phyloP scores from a whole-genome alignment of 2,888 invertebrate species.

The Eugnorisma glareosa region DNA sequence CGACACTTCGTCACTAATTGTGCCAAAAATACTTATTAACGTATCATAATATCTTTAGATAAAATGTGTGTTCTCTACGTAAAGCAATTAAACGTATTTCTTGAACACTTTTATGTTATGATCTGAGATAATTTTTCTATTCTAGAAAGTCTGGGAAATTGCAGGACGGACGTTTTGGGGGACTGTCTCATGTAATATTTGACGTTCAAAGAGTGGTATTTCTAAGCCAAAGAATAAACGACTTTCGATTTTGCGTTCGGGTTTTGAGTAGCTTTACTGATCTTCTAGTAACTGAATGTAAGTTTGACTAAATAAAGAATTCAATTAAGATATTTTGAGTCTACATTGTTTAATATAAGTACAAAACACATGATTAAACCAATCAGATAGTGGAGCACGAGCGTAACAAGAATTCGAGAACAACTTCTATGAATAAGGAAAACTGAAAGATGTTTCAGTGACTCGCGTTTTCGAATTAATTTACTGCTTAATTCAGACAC shows the following conservation, averaged over 20 bases:
- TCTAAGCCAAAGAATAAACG: background rate
- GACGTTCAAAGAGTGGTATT: background rate
- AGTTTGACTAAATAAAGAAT: background rate
- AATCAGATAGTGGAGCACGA: background rate
- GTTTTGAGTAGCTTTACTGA: background rate
- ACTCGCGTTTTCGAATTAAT: constrained; percentile 15
- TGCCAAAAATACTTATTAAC: constrained; percentile 13
- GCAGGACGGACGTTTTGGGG: background rate
- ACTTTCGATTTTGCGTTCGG: background rate
- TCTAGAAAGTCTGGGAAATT: background rate
- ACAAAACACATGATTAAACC: background rate
- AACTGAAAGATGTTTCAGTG: constrained; percentile 7
- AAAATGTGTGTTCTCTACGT: background rate
- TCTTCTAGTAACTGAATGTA: no score
- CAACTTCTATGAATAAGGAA: constrained; percentile 7
- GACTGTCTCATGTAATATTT: background rate
- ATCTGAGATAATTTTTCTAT: background rate
- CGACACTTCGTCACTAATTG: constrained; percentile 31
- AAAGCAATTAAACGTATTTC: background rate
- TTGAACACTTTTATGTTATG: background rate
- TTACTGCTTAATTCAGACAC: background rate
- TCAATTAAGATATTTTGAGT: no score
- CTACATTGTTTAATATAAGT: background rate
- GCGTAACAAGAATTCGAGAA: background rate
- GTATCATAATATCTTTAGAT: background rate